Evolutionary conservation across 1,140 invertebrate species (phyloP).

Genomic region (Drosophila arawakana): DNA sequence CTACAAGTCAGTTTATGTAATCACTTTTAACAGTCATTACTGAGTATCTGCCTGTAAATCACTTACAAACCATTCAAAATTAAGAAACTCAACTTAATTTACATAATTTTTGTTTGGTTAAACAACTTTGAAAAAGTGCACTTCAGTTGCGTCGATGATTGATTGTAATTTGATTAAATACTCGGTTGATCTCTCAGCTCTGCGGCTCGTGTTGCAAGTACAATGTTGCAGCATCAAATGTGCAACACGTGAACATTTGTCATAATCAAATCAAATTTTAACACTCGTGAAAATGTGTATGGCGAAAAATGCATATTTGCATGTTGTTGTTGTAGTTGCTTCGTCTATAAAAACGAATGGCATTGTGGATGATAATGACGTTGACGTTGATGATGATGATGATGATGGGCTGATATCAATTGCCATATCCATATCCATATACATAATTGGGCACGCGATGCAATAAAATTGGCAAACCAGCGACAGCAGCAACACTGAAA

Average conservation of each 20-base stretch:
- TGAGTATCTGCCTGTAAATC: background rate
- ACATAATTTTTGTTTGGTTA: background rate
- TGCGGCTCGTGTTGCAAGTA: constrained; percentile 6
- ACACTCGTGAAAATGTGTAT: constrained; percentile 42
- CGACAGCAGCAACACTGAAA: constrained; percentile 14
- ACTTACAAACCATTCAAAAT: background rate
- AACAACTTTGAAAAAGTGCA: background rate
- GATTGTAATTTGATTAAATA: constrained; percentile 10
- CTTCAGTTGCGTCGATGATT: background rate
- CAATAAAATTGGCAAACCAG: constrained; percentile 68
- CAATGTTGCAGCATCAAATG: constrained; percentile 16
- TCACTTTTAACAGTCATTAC: too few relatives aligned
- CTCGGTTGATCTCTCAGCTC: background rate
- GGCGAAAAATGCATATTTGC: constrained; percentile 38
- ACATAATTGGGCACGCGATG: constrained; percentile 80
- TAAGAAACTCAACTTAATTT: background rate
- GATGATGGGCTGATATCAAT: constrained; percentile 60
- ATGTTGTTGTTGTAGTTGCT: constrained; percentile 19
- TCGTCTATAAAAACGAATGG: constrained; percentile 44
- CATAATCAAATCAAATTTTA: constrained; percentile 57
- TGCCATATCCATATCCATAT: constrained; percentile 39
- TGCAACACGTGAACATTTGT: constrained; percentile 49
- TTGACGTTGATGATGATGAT: constrained; percentile 29
- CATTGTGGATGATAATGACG: constrained; percentile 17
- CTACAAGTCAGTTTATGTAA: too few relatives aligned